Conservation (phyloP, 2,797 vertebrate species). For the Sorex maritimensis region DNA sequence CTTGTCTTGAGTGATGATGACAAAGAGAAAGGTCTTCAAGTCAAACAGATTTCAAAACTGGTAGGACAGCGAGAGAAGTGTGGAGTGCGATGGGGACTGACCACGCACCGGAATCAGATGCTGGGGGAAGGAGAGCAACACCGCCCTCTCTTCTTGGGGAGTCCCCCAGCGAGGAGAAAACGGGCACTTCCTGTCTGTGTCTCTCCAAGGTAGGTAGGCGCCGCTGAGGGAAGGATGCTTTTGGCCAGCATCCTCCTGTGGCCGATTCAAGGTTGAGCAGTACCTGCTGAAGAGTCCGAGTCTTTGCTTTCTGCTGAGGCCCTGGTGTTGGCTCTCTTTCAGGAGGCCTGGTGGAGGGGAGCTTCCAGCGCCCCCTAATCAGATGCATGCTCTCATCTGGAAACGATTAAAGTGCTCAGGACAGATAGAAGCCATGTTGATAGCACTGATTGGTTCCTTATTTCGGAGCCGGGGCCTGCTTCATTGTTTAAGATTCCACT, state of each 20-base stretch:
- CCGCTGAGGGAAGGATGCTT: not conserved
- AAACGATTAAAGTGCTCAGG: slow-evolving; percentile 93
- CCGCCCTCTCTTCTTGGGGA: not conserved
- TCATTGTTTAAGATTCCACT: slow-evolving; percentile 89
- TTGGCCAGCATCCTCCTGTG: not conserved
- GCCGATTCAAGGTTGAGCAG: not conserved
- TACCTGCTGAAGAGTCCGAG: slow-evolving; percentile 49
- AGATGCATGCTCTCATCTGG: slow-evolving; percentile 91
- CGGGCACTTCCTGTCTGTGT: not conserved
- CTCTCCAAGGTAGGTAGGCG: not conserved
- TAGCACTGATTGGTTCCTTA: slow-evolving; percentile 95
- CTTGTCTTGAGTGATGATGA: too few species aligned
- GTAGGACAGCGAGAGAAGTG: not conserved
- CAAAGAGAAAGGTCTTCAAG: not conserved
- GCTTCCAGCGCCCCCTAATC: slow-evolving; percentile 86
- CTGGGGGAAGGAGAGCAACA: not conserved
- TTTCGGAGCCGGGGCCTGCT: slow-evolving; percentile 91
- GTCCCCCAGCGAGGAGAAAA: not conserved
- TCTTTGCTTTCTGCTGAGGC: not conserved
- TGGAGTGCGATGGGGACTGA: not conserved
- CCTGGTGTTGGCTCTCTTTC: slow-evolving; percentile 8
- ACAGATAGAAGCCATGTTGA: slow-evolving; percentile 95
- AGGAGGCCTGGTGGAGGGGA: slow-evolving; percentile 81
- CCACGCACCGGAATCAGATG: not conserved
- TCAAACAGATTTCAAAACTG: not conserved